Evolutionary conservation across 2,888 invertebrate genomes (phyloP), one percentile per base, ranked within the genome.

Genomic region (Coronaproctus castanopsis): DNA sequence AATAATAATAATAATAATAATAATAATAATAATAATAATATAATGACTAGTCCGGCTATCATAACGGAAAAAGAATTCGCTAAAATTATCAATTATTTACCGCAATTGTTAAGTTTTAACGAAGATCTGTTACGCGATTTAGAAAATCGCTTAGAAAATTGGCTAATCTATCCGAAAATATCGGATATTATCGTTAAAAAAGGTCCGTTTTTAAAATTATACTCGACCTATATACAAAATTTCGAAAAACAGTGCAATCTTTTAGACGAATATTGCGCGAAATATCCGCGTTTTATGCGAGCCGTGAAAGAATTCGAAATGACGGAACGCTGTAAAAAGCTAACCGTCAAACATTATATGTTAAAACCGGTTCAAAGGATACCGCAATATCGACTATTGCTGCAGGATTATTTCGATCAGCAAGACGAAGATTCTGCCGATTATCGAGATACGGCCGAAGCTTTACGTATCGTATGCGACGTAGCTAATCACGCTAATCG

Each of bases 311-410:
- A 74, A 51, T 78, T 78, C 70, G 78, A 79, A 65, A 65, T 63
- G 18, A 66, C 67, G n/a, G 69, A 68, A 2, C 64, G 70, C 21
- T 77, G 77, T 67, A 70, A 71, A 58, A 77, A 76, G 65, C 69
- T 82, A 53, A 74, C 77, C 1, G 64, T 82, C 55, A 76, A 77
- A 55, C 80, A 80, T 71, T 80, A 78, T 66, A 80, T 82, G 80
- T 70, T 81, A 61, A 81, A 80, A 69, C 81, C 81, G 0, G 78
- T 82, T 59, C 81, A 82, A 68, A 71, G 81, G 67, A 76, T 82
- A 62, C 80, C 80, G n/a, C 79, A 81, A 67, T 81, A 81, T 68
- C 74, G 77, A 64, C 70, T 81, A 2, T 70, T 81, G 8, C 70
- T 81, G 20, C 77, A 78, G 69, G 78, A 79, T 68, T 82, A 81